phyloP scores from a whole-genome alignment of 2,888 invertebrate genomes.

The Patella ulyssiponensis region DNA sequence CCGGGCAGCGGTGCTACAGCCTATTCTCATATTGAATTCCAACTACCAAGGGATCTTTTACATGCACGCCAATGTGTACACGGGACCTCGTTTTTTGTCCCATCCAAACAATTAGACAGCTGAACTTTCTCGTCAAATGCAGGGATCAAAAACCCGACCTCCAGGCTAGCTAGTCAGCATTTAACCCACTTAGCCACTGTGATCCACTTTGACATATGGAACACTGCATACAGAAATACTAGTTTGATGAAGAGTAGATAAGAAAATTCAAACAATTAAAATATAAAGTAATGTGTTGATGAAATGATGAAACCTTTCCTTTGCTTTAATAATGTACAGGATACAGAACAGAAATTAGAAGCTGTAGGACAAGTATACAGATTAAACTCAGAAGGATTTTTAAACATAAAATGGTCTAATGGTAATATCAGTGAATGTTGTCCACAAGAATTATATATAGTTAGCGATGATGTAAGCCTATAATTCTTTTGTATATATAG shows the following conservation, averaged over 20 bases:
- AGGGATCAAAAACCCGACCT: too few relatives aligned
- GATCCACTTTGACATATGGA: too few relatives aligned
- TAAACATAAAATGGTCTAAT: constrained; percentile 94
- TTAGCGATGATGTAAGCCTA: constrained; percentile 70
- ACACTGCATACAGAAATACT: too few relatives aligned
- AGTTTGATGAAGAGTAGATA: not conserved
- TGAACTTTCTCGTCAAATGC: too few relatives aligned
- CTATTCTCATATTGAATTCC: too few relatives aligned
- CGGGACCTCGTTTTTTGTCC: too few relatives aligned
- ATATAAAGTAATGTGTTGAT: not conserved
- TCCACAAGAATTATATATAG: constrained; percentile 88
- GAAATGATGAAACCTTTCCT: not conserved
- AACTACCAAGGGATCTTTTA: too few relatives aligned
- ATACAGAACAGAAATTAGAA: constrained; percentile 24
- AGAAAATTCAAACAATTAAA: not conserved
- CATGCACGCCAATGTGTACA: too few relatives aligned
- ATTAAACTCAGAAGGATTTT: constrained; percentile 84
- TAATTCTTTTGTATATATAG: not conserved
- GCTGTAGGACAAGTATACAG: constrained; percentile 90
- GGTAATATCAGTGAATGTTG: constrained; percentile 89
- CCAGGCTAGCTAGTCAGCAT: too few relatives aligned
- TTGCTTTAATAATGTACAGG: constrained; percentile 26
- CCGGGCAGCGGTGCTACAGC: too few relatives aligned
- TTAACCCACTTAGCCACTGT: too few relatives aligned
- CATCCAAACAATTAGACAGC: too few relatives aligned